These are phyloP conservation scores for Oligia latruncula DNA, from an alignment of 2,888 invertebrate species.

Conservation along the genomic window DNA sequence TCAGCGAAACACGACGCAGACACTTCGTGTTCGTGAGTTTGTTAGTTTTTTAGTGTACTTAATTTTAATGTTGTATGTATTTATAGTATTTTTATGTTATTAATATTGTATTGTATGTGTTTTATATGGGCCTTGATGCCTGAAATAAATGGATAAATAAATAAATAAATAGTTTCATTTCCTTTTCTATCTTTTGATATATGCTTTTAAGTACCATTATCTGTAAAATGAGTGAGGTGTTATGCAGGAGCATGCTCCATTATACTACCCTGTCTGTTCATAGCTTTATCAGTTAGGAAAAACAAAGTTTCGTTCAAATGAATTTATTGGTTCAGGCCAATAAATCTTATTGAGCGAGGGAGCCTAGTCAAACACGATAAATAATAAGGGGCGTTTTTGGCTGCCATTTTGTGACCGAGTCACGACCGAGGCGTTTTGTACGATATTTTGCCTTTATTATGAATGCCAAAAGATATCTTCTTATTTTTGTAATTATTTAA, in stretches of 20 bases:
- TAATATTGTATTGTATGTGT: no score
- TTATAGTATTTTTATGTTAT: no score
- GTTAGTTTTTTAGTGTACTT: no score
- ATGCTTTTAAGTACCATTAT: conserved; percentile 33
- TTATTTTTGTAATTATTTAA: background rate
- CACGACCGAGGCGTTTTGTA: background rate
- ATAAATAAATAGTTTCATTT: background rate
- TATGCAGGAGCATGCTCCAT: conserved; percentile 58
- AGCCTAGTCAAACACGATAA: conserved; percentile 52
- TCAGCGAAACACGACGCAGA: no score
- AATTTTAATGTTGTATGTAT: no score
- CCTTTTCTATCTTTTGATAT: background rate
- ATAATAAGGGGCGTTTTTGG: conserved; percentile 37
- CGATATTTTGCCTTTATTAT: background rate
- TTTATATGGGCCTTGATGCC: no score
- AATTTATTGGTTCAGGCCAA: conserved; percentile 50
- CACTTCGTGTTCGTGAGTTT: no score
- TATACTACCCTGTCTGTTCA: conserved; percentile 24
- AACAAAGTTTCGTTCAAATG: conserved; percentile 53
- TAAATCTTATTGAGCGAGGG: conserved; percentile 51
- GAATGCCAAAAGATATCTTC: background rate
- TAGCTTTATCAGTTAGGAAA: conserved; percentile 48
- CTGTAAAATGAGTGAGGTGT: conserved; percentile 36
- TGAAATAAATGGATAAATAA: no score
- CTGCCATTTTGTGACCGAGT: conserved; percentile 15